These are phyloP conservation scores for Stigmatopora argus DNA, from an alignment of 2,113 vertebrate genomes.

Conservation along the genomic window DNA sequence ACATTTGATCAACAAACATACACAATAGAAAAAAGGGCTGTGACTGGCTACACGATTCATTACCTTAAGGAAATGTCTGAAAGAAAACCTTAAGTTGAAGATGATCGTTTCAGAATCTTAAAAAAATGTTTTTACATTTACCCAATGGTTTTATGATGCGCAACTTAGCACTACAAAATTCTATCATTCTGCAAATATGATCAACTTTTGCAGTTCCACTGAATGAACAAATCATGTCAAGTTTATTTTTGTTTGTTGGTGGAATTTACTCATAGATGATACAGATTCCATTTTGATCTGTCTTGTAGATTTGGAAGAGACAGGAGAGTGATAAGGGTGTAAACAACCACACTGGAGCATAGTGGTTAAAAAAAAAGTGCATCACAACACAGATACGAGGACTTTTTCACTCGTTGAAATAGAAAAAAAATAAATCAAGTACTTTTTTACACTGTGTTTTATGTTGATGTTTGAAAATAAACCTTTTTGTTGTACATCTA, in stretches of 20 bases:
- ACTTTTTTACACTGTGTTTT: conserved; percentile 35
- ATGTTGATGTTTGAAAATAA: conserved; percentile 59
- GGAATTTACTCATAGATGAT: not conserved
- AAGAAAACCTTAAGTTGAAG: not conserved
- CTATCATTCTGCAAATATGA: not conserved
- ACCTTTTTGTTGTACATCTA: conserved; percentile 12
- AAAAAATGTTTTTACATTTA: not conserved
- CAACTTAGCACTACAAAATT: not conserved
- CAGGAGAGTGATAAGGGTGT: conserved; percentile 69
- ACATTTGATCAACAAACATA: not conserved
- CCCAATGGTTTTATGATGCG: not conserved
- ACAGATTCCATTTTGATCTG: not conserved
- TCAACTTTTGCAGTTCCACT: not conserved
- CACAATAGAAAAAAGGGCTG: not conserved
- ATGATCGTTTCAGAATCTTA: not conserved
- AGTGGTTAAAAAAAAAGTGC: conserved; percentile 9
- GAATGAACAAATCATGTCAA: not conserved
- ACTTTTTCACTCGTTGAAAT: conserved; percentile 12
- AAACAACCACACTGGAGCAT: conserved; percentile 80
- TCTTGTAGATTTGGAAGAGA: conserved; percentile 90
- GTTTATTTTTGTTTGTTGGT: not conserved
- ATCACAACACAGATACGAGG: not conserved
- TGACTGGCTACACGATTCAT: not conserved
- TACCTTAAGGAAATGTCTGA: not conserved
- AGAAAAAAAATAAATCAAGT: conserved; percentile 13